These are phyloP conservation scores for Meandrusa payeni DNA, from an alignment of 2,888 invertebrate species.

Conservation along the genomic window DNA sequence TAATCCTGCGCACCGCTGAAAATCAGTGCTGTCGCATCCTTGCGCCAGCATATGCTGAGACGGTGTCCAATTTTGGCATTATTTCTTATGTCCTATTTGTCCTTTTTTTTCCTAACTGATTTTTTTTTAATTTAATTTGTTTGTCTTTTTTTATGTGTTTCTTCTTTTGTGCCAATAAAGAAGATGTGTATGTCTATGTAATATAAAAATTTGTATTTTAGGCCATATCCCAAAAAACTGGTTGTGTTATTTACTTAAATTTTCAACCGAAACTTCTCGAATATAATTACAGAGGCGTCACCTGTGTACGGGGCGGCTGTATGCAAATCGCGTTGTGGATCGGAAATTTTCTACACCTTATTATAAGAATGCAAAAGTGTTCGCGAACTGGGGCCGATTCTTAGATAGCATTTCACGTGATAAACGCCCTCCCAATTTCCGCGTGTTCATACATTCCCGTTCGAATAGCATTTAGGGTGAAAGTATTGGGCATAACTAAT, in stretches of 20 bases:
- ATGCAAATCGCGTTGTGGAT: constrained; percentile 64
- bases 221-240: constrained; percentile 38
- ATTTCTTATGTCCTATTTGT: no score
- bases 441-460: constrained; percentile 59
- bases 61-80: no score
- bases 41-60: no score
- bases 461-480: constrained; percentile 72
- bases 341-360: constrained; percentile 70
- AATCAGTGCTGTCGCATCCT: no score
- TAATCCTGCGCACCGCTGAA: no score
- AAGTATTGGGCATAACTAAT: constrained; percentile 74
- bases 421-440: constrained; percentile 74
- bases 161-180: no score
- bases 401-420: constrained; percentile 65
- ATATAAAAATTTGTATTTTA: constrained; percentile 21
- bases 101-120: no score
- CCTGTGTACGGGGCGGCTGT: constrained; percentile 65
- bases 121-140: no score
- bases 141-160: no score
- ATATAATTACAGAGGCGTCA: constrained; percentile 74
- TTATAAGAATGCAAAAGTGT: constrained; percentile 64
- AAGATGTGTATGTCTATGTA: no score
- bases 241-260: constrained; percentile 61
- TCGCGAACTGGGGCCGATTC: constrained; percentile 43
- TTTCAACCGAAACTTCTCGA: constrained; percentile 61